Evolutionary conservation across 2,797 vertebrate species (phyloP).

Genomic region (Acanthurus tractus): DNA sequence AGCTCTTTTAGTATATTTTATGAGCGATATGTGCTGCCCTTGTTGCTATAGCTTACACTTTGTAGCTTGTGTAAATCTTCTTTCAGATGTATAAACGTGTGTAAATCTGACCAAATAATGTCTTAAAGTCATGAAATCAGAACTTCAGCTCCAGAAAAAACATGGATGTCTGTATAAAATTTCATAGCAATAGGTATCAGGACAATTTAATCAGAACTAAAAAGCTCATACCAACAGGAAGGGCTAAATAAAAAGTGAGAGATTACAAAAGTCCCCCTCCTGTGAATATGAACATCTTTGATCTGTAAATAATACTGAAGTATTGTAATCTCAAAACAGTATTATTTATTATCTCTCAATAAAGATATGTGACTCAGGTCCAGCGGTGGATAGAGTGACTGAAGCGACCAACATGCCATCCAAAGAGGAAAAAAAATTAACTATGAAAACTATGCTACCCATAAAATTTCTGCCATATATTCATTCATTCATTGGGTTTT

Average conservation of each 20-base stretch:
- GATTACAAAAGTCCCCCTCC: neutral
- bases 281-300: too few relatives aligned
- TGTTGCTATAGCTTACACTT: too few relatives aligned
- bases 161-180: too few relatives aligned
- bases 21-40: too few relatives aligned
- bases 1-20: too few relatives aligned
- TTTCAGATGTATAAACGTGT: too few relatives aligned
- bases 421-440: neutral
- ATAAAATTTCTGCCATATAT: neutral
- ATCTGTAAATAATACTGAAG: neutral
- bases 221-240: neutral
- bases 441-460: neutral
- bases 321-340: neutral
- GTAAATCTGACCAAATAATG: too few relatives aligned
- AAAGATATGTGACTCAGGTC: constrained; percentile 9
- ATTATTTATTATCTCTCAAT: neutral
- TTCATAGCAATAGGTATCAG: too few relatives aligned
- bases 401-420: neutral
- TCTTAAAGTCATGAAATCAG: too few relatives aligned
- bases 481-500: constrained; percentile 1
- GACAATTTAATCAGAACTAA: neutral
- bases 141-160: too few relatives aligned
- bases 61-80: too few relatives aligned
- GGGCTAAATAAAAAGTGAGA: too few relatives aligned
- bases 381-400: neutral